Evolutionary conservation across 2,888 invertebrate genomes (phyloP).

Genomic region (Zhuqinia jingwanae): DNA sequence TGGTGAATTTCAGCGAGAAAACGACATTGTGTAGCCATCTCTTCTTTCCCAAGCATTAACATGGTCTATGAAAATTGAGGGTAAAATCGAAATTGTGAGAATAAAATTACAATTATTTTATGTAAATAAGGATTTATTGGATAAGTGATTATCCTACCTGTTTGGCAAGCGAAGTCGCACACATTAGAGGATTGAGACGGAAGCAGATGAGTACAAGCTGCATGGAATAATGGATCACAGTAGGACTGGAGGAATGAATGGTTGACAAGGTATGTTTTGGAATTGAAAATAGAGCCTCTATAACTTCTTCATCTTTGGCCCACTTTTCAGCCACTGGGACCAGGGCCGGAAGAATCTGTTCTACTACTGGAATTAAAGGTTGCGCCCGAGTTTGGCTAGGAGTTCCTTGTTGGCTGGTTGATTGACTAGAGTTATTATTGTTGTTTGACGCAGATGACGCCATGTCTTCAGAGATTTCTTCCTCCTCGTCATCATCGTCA

Average conservation of each 20-base stretch:
- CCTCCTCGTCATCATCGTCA: constrained; percentile 73
- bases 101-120: constrained; percentile 26
- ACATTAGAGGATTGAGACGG: constrained; percentile 74
- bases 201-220: constrained; percentile 77
- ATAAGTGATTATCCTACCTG: no score
- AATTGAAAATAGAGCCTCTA: constrained; percentile 77
- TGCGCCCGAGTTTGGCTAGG: constrained; percentile 57
- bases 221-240: constrained; percentile 76
- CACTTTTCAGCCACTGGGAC: constrained; percentile 78
- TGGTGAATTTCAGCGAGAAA: constrained; percentile 76
- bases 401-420: constrained; percentile 39
- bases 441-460: constrained; percentile 55
- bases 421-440: constrained; percentile 74
- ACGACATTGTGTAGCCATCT: constrained; percentile 75
- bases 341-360: constrained; percentile 78
- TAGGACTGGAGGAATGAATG: constrained; percentile 75
- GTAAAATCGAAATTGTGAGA: constrained; percentile 1
- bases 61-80: constrained; percentile 64
- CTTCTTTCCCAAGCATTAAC: constrained; percentile 78
- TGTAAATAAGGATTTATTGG: no score
- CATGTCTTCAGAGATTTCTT: constrained; percentile 55
- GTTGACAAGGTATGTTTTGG: constrained; percentile 77
- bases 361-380: constrained; percentile 77
- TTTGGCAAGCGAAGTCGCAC: constrained; percentile 74
- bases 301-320: constrained; percentile 78